These are phyloP conservation scores for Myathropa florea DNA, from an alignment of 2,888 invertebrate genomes.

Conservation along the genomic window DNA sequence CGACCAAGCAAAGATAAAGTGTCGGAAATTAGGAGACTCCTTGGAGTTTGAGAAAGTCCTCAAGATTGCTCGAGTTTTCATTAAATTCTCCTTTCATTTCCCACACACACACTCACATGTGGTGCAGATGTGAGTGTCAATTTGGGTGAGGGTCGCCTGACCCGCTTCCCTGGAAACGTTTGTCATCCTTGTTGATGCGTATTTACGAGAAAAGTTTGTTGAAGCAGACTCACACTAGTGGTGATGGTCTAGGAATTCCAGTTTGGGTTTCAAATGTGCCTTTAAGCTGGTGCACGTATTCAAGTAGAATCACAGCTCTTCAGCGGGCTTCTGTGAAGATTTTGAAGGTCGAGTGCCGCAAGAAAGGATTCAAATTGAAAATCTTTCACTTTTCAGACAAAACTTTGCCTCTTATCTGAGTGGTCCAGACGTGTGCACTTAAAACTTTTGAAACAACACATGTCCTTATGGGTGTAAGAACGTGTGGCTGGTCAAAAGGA, in stretches of 20 bases:
- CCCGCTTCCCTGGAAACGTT: background rate
- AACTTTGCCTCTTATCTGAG: background rate
- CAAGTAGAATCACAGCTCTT: too few species aligned
- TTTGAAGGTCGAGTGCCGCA: background rate
- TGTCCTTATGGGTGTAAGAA: background rate
- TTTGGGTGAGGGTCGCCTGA: background rate
- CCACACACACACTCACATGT: background rate
- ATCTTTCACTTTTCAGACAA: background rate
- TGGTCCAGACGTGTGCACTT: background rate
- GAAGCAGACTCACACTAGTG: background rate
- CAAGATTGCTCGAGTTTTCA: constrained; percentile 38
- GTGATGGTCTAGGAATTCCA: background rate
- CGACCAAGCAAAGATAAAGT: constrained; percentile 28
- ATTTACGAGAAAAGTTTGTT: background rate
- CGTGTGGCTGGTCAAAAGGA: background rate
- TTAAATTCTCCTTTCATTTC: constrained; percentile 17
- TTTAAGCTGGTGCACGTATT: background rate
- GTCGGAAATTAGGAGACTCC: constrained; percentile 36
- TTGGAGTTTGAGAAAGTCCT: background rate
- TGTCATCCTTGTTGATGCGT: background rate
- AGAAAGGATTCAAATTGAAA: background rate
- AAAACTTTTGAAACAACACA: background rate
- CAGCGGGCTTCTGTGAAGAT: too few species aligned
- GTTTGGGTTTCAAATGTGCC: background rate
- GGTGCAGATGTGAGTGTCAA: constrained; percentile 5